Evolutionary conservation across 2,888 invertebrate genomes (phyloP).

Genomic region (Altica lythri): DNA sequence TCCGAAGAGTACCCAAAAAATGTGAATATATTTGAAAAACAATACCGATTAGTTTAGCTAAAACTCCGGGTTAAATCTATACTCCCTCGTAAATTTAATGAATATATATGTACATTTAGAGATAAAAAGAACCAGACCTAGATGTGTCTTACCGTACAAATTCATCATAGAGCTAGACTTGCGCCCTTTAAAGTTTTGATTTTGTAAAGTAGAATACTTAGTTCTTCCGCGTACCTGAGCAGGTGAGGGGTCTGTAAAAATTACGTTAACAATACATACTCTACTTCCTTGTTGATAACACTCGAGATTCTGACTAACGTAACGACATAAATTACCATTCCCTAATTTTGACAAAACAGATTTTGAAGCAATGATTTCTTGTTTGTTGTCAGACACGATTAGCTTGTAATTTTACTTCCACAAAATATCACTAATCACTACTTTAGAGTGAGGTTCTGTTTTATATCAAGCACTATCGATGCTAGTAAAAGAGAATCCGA

Average conservation of each 20-base stretch:
- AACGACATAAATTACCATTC: conserved; percentile 25
- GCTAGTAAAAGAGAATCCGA: too few species aligned
- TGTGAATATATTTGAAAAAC: too few species aligned
- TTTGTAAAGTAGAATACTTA: conserved; percentile 83
- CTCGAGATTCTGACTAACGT: conserved; percentile 23
- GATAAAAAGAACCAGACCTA: conserved; percentile 44
- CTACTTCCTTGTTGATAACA: conserved; percentile 44
- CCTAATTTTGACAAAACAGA: conserved; percentile 37
- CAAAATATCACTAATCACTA: too few species aligned
- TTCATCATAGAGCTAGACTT: conserved; percentile 95
- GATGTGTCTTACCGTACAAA: conserved; percentile 85
- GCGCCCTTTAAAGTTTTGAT: conserved; percentile 88
- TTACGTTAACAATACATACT: conserved; percentile 57
- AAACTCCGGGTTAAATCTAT: too few species aligned
- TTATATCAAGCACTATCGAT: too few species aligned
- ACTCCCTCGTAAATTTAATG: too few species aligned
- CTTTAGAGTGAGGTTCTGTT: too few species aligned
- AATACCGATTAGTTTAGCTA: too few species aligned
- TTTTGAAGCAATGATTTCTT: conserved; percentile 39
- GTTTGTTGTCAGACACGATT: too few species aligned
- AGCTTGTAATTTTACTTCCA: too few species aligned
- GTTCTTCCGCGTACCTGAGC: conserved; percentile 79
- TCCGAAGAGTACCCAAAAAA: too few species aligned
- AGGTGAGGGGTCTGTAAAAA: conserved; percentile 84
- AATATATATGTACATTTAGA: too few species aligned